A percentile compares a stretch with the other conserved stretches of the same genome.
Conservation (phyloP, 1,140 invertebrate species). For the Hirudo medicinalis region DNA sequence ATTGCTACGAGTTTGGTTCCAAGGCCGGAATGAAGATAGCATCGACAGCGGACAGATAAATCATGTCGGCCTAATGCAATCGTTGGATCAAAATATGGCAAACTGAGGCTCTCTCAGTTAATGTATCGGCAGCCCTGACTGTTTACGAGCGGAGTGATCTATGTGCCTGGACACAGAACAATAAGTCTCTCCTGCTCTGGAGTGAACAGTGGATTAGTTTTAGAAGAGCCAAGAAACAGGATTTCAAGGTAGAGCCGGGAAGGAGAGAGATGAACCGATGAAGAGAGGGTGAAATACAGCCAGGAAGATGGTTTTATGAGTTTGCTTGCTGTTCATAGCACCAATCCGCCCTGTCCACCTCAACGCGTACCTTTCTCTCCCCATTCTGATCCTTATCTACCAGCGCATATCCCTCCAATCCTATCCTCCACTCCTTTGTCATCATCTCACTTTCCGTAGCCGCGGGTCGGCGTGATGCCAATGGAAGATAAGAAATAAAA, state of each 20-base stretch:
- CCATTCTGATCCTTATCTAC: not conserved
- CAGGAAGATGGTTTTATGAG: constrained; percentile 26
- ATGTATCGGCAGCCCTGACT: no score
- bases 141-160: no score
- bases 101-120: no score
- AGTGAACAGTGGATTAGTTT: no score
- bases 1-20: no score
- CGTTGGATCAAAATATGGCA: no score
- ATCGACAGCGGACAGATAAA: no score
- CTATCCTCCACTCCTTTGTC: constrained; percentile 19
- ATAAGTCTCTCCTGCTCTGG: no score
- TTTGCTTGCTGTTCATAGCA: constrained; percentile 9
- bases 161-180: no score
- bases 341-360: constrained; percentile 8
- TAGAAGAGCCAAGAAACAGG: not conserved
- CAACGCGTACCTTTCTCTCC: constrained; percentile 17
- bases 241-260: constrained; percentile 5
- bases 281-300: constrained; percentile 20
- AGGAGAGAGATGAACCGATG: not conserved
- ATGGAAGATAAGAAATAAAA: not conserved
- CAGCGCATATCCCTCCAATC: not conserved
- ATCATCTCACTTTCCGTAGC: constrained; percentile 3
- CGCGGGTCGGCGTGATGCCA: not conserved
- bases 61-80: no score
- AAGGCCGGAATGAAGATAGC: no score